A percentile compares a stretch with the other conserved stretches of the same genome.
Evolutionary conservation across 2,797 vertebrate genomes (phyloP).

Genomic region (Bradypus variegatus): DNA sequence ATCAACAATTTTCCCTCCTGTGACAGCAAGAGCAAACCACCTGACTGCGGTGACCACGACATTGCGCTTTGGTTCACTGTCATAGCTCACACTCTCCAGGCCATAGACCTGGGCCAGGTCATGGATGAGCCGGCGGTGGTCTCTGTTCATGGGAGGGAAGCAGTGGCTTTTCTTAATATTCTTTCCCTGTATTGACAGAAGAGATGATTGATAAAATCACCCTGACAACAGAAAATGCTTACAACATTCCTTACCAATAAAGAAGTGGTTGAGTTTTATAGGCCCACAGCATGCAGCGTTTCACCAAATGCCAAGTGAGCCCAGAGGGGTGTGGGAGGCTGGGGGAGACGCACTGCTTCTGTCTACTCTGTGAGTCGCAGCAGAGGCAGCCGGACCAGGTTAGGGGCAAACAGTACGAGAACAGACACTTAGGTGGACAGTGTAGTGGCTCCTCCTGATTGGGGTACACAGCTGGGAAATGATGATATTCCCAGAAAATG

Average conservation of each 20-base stretch:
- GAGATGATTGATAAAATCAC: not conserved
- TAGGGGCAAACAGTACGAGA: not conserved
- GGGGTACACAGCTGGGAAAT: not conserved
- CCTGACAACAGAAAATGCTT: not conserved
- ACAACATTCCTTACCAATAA: not conserved
- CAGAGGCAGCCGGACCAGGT: not conserved
- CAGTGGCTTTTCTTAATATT: slow-evolving; percentile 88
- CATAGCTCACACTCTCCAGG: slow-evolving; percentile 95
- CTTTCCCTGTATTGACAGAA: slow-evolving; percentile 82
- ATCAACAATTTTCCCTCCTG: not conserved
- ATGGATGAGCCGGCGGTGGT: slow-evolving; percentile 92
- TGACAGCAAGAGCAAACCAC: slow-evolving; percentile 64
- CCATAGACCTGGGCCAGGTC: slow-evolving; percentile 92
- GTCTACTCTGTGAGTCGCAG: not conserved
- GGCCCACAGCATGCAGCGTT: not conserved
- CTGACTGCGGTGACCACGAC: slow-evolving; percentile 91
- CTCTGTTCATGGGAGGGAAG: slow-evolving; percentile 96
- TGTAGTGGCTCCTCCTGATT: not conserved
- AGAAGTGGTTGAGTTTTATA: not conserved
- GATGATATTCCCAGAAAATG: not conserved
- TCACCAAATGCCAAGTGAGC: not conserved
- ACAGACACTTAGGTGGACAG: not conserved
- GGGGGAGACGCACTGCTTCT: not conserved
- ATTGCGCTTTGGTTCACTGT: slow-evolving; percentile 96
- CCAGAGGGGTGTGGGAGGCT: not conserved